A percentile compares a stretch with the other conserved stretches of the same genome.
phyloP scores from a whole-genome alignment of 2,113 vertebrate species.

The Caranx melampygus region DNA sequence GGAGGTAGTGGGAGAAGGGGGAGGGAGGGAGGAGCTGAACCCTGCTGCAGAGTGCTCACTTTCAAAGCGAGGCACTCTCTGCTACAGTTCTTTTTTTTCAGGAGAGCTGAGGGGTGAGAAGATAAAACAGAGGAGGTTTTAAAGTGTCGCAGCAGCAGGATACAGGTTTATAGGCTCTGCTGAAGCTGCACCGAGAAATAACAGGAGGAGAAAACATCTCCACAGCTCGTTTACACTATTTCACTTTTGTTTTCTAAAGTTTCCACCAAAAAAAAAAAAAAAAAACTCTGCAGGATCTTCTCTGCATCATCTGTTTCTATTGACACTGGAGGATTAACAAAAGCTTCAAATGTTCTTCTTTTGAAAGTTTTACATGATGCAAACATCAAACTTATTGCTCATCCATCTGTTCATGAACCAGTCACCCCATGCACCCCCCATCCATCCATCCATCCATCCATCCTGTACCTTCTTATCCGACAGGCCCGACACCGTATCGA shows the following conservation, averaged over 20 bases:
- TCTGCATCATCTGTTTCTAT: not conserved
- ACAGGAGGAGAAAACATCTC: not conserved
- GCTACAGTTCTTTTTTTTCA: constrained; percentile 3
- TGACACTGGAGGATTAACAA: not conserved
- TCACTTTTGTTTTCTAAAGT: not conserved
- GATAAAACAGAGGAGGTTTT: constrained; percentile 33
- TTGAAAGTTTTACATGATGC: not conserved
- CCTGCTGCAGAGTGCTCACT: constrained; percentile 14
- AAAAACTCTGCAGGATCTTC: not conserved
- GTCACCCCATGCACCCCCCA: not conserved
- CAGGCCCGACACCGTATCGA: constrained; percentile 94
- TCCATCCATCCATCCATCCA: not conserved
- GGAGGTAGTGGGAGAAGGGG: not conserved
- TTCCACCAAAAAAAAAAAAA: not conserved
- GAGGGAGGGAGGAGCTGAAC: not conserved
- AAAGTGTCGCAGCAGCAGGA: constrained; percentile 42
- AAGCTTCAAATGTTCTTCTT: not conserved
- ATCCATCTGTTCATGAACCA: not conserved
- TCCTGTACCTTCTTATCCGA: constrained; percentile 91
- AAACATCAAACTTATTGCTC: not conserved
- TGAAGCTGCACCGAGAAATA: constrained; percentile 29
- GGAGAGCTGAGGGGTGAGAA: constrained; percentile 3
- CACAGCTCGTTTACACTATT: not conserved
- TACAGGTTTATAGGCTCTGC: constrained; percentile 14
- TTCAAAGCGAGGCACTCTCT: constrained; percentile 26